phyloP scores from a whole-genome alignment of 2,113 vertebrate genomes.

The Ptilonorhynchus violaceus region DNA sequence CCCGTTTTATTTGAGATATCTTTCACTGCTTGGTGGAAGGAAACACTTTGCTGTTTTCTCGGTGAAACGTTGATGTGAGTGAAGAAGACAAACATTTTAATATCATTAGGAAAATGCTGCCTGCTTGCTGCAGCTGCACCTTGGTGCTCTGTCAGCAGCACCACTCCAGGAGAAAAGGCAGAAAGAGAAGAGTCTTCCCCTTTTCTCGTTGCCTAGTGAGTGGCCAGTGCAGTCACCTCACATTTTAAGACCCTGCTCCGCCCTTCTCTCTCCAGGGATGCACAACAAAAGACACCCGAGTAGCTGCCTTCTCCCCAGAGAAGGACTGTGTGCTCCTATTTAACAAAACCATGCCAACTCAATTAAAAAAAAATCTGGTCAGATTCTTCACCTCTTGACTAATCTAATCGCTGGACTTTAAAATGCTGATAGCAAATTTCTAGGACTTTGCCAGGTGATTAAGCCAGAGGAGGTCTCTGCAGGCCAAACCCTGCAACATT shows the following conservation, averaged over 20 bases:
- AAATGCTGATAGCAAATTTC: background rate
- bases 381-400: background rate
- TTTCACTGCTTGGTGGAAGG: background rate
- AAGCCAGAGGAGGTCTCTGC: background rate
- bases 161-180: background rate
- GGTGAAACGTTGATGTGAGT: background rate
- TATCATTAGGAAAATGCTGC: background rate
- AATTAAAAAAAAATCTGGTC: background rate
- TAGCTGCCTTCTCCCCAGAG: background rate
- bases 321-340: background rate
- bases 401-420: background rate
- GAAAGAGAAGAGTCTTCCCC: background rate
- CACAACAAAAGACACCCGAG: background rate
- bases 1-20: background rate
- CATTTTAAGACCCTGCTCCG: background rate
- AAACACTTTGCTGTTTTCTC: background rate
- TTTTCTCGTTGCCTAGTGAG: background rate
- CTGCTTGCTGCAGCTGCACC: background rate
- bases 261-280: background rate
- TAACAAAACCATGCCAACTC: background rate
- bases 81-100: background rate
- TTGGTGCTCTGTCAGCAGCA: rapidly evolving
- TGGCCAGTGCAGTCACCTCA: background rate
- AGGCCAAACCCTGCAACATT: background rate
- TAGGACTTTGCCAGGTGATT: background rate